Evolutionary conservation across 2,797 vertebrate species (phyloP).

Genomic region (Bovichtus variegatus): DNA sequence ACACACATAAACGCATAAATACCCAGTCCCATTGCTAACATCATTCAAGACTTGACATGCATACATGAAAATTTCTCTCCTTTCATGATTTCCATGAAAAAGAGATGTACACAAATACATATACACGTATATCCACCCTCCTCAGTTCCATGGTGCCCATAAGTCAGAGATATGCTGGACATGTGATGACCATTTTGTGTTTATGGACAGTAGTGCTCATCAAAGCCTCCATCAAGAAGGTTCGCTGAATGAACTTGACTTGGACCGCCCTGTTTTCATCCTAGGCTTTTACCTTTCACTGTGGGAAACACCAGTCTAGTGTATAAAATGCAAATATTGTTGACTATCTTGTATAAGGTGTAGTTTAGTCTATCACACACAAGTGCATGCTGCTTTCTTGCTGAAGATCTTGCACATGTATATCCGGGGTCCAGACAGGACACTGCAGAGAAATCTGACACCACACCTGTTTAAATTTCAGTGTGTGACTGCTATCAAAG

Average conservation of each 20-base stretch:
- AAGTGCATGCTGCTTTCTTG: slow-evolving; percentile 76
- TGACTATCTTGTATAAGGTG: slow-evolving; percentile 74
- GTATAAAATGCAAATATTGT: slow-evolving; percentile 77
- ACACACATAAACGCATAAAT: slow-evolving; percentile 62
- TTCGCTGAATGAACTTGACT: slow-evolving; percentile 60
- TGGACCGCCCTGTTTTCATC: slow-evolving; percentile 61
- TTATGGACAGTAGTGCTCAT: slow-evolving; percentile 71
- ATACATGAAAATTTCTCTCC: slow-evolving; percentile 62
- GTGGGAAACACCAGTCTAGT: slow-evolving; percentile 71
- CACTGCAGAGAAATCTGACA: slow-evolving; percentile 46
- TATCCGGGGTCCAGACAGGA: slow-evolving; percentile 55
- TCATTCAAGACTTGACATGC: slow-evolving; percentile 68
- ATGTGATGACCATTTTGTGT: slow-evolving; percentile 70
- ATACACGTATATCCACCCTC: slow-evolving; percentile 49
- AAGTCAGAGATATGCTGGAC: slow-evolving; percentile 70
- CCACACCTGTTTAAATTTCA: slow-evolving; percentile 51
- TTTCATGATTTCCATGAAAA: slow-evolving; percentile 58
- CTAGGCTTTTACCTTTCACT: slow-evolving; percentile 71
- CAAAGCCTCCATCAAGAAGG: slow-evolving; percentile 62
- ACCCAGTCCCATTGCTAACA: slow-evolving; percentile 68
- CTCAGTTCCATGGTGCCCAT: slow-evolving; percentile 74
- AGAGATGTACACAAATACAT: slow-evolving; percentile 42
- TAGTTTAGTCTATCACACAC: slow-evolving; percentile 74
- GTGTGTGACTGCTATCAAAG: slow-evolving; percentile 54
- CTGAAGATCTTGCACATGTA: slow-evolving; percentile 65